Conservation (phyloP, 2,797 vertebrate species). For the Peromyscus melanophrys region DNA sequence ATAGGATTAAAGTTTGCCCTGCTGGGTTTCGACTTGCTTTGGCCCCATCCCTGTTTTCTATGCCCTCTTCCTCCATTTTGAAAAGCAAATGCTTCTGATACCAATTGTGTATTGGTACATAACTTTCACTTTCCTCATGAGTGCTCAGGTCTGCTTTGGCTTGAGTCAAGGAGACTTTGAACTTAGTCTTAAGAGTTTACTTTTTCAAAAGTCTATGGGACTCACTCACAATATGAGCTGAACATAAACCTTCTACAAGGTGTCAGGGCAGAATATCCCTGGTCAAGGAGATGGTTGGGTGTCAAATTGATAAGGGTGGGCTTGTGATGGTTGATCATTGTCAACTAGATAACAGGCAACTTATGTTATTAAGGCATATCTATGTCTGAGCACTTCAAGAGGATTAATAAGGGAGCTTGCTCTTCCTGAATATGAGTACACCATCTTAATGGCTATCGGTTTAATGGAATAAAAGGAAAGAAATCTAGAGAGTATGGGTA, state of each 20-base stretch:
- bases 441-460: neutral
- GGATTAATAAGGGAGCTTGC: neutral
- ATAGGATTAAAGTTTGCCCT: neutral
- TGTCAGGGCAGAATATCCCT: neutral
- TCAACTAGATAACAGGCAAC: neutral
- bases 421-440: neutral
- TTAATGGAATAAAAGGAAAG: neutral
- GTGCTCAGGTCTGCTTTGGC: neutral
- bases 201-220: neutral
- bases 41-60: neutral
- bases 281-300: neutral
- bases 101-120: neutral
- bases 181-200: neutral
- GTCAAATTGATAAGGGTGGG: too few relatives aligned
- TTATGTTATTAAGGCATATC: neutral
- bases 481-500: neutral
- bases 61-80: neutral
- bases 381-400: neutral
- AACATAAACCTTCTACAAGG: neutral
- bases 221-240: neutral
- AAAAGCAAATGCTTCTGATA: neutral
- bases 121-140: neutral
- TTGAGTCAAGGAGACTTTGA: neutral
- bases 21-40: neutral
- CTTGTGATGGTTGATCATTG: neutral